Conservation (phyloP, 2,797 vertebrate species). For the Syngnathus rostellatus region DNA sequence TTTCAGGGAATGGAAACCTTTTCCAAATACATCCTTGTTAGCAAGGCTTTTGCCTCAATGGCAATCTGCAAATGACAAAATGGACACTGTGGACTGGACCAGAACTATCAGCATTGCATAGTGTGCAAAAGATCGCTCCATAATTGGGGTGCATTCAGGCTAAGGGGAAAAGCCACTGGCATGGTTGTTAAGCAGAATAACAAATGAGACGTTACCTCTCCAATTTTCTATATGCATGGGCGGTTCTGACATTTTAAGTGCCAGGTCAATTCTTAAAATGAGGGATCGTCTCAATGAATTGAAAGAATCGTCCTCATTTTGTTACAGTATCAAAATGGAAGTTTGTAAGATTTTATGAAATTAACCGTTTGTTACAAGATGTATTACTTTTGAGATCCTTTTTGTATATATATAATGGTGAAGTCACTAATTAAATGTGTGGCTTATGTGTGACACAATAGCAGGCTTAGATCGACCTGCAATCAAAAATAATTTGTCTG, state of each 20-base stretch:
- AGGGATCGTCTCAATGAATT: background rate
- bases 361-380: background rate
- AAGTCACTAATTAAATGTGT: background rate
- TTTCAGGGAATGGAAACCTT: background rate
- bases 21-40: background rate
- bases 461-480: too few species aligned
- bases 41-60: background rate
- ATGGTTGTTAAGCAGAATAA: slow-evolving; percentile 34
- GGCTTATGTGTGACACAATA: background rate
- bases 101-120: slow-evolving; percentile 35
- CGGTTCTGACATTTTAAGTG: background rate
- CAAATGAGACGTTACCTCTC: slow-evolving; percentile 28
- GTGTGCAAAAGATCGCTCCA: slow-evolving; percentile 32
- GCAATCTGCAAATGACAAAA: slow-evolving; percentile 16
- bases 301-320: background rate
- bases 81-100: slow-evolving; percentile 20
- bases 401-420: background rate
- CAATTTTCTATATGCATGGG: slow-evolving; percentile 8
- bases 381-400: background rate
- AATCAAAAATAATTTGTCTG: too few species aligned
- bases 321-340: background rate
- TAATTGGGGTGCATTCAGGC: slow-evolving; percentile 42
- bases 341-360: background rate
- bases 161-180: slow-evolving; percentile 41
- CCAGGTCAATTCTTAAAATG: background rate